phyloP scores from a whole-genome alignment of 2,888 invertebrate genomes.

The Stegana nigrithorax region DNA sequence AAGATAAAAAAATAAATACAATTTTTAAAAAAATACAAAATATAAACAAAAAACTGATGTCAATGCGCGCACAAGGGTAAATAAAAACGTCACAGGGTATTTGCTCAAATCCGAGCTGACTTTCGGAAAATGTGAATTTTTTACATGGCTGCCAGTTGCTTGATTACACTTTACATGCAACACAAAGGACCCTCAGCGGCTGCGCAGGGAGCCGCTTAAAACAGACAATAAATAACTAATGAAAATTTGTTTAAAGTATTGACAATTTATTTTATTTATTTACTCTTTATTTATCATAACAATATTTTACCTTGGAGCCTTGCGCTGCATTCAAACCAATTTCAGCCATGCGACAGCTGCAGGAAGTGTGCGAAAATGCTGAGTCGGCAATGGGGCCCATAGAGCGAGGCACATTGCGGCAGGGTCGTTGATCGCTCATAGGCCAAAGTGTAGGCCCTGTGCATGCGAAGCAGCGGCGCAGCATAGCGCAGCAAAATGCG shows the following conservation, averaged over 20 bases:
- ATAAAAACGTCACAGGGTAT: conserved; percentile 42
- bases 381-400: conserved; percentile 61
- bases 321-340: too few relatives aligned
- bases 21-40: neutral
- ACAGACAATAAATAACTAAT: conserved; percentile 3
- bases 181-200: neutral
- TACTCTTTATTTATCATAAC: too few relatives aligned
- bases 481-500: conserved; percentile 74
- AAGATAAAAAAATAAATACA: neutral
- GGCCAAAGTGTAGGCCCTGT: neutral
- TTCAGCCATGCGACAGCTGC: too few relatives aligned
- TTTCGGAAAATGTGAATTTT: conserved; percentile 27
- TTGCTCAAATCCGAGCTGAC: conserved; percentile 45
- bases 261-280: too few relatives aligned
- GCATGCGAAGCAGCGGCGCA: neutral
- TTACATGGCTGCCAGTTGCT: neutral
- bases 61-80: conserved; percentile 19
- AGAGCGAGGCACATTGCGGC: conserved; percentile 55
- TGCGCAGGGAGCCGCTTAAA: neutral
- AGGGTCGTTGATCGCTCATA: conserved; percentile 30
- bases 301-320: too few relatives aligned
- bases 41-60: conserved; percentile 5
- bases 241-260: neutral
- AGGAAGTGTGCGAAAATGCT: conserved; percentile 60
- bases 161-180: neutral